Evolutionary conservation across 2,888 invertebrate genomes (phyloP).

Genomic region (Lacanobia wlatinum): DNA sequence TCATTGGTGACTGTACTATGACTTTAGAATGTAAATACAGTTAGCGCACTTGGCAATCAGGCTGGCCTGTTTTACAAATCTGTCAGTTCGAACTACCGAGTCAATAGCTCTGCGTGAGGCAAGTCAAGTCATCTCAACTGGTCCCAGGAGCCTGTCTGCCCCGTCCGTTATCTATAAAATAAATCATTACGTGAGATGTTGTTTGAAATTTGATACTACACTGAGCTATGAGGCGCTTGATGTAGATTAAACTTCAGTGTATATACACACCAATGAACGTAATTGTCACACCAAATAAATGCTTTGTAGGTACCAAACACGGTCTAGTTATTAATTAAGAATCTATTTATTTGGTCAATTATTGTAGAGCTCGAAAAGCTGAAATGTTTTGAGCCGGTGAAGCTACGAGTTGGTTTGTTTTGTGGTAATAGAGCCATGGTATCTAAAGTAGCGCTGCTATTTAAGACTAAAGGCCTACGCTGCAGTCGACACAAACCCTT

Average conservation of each 20-base stretch:
- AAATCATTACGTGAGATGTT: conserved; percentile 8
- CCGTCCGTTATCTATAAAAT: conserved; percentile 6
- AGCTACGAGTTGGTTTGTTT: conserved; percentile 28
- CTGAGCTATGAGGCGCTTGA: conserved; percentile 1
- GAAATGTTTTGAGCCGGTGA: conserved; percentile 12
- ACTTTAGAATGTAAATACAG: conserved; percentile 15
- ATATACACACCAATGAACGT: conserved; percentile 5
- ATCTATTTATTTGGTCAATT: conserved; percentile 42
- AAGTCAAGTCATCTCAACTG: conserved; percentile 3
- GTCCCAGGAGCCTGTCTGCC: neutral
- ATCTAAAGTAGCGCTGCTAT: conserved; percentile 2
- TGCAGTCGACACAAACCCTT: conserved; percentile 29
- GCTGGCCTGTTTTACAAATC: neutral
- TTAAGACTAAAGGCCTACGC: conserved; percentile 22
- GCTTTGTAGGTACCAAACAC: conserved; percentile 6
- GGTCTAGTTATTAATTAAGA: conserved; percentile 48
- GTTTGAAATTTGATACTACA: conserved; percentile 11
- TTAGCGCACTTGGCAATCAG: neutral
- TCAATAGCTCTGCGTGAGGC: neutral
- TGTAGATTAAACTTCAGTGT: conserved; percentile 1
- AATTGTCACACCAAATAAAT: conserved; percentile 30
- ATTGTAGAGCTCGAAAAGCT: conserved; percentile 22
- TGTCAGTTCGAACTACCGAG: neutral
- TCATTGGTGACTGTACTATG: conserved; percentile 13
- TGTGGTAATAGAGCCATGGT: conserved; percentile 13